Evolutionary conservation across 2,888 invertebrate genomes (phyloP).

Genomic region (Ophion ventricosus): DNA sequence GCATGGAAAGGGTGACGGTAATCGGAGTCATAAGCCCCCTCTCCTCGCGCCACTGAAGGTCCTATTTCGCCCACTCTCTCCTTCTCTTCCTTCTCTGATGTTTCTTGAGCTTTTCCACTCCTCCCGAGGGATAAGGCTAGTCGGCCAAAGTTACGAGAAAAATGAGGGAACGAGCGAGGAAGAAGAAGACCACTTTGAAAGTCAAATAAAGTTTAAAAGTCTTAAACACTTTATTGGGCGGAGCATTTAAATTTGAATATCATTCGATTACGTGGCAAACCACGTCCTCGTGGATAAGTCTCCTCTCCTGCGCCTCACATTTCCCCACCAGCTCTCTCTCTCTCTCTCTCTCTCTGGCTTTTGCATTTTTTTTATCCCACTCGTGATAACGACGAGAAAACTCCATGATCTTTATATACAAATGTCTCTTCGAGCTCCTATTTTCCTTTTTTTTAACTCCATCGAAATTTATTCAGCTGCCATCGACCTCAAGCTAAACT

Average conservation of each 20-base stretch:
- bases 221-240: conserved; percentile 80
- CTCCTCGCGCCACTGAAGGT: background rate
- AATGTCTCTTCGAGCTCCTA: conserved; percentile 24
- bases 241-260: conserved; percentile 81
- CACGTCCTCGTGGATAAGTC: conserved; percentile 58
- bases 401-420: background rate
- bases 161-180: conserved; percentile 27
- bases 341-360: background rate
- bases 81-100: conserved; percentile 3
- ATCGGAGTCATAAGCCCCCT: conserved; percentile 61
- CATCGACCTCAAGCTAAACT: conserved; percentile 41
- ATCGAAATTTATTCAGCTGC: conserved; percentile 59
- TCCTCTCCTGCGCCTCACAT: background rate
- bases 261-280: conserved; percentile 78
- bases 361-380: no score
- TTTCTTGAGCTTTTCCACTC: conserved; percentile 41
- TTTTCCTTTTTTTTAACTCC: conserved; percentile 70
- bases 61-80: conserved; percentile 1
- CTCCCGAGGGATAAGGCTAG: conserved; percentile 30
- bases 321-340: background rate
- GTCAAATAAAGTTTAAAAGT: conserved; percentile 81
- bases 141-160: conserved; percentile 16
- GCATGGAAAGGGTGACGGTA: conserved; percentile 60
- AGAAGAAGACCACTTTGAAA: conserved; percentile 71
- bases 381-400: conserved; percentile 24